A percentile compares a stretch with the other conserved stretches of the same genome.
These are phyloP conservation scores for Salvelinus alpinus DNA, from an alignment of 2,113 vertebrate genomes.

Conservation along the genomic window DNA sequence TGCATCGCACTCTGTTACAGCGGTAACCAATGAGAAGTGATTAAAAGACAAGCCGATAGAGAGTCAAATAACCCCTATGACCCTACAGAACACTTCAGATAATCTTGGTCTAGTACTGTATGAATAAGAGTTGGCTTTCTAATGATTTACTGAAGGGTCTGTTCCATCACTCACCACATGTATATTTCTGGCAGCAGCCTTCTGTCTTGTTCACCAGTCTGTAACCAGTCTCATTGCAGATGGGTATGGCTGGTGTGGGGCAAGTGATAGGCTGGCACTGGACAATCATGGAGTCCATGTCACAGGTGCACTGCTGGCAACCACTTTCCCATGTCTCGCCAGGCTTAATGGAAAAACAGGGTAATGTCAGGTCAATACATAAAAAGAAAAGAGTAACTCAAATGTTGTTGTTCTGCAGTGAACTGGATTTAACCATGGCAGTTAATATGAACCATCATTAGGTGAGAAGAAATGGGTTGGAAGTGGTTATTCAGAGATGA, in stretches of 20 bases:
- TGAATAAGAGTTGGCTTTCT: neutral
- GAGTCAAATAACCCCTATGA: too few relatives aligned
- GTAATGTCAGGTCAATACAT: neutral
- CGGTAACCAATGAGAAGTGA: neutral
- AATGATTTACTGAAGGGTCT: neutral
- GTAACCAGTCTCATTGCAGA: conserved; percentile 73
- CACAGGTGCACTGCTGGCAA: conserved; percentile 81
- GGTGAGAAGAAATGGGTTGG: too few relatives aligned
- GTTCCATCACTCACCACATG: conserved; percentile 81
- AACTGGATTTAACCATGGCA: too few relatives aligned
- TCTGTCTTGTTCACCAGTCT: conserved; percentile 41
- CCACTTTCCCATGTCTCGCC: conserved; percentile 79
- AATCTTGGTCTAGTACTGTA: neutral
- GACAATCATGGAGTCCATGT: conserved; percentile 59
- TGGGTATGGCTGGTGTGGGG: accelerated
- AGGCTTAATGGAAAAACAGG: conserved; percentile 64
- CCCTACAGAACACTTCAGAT: neutral
- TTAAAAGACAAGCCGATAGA: neutral
- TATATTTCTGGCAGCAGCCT: conserved; percentile 74
- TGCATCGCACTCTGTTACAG: conserved; percentile 72
- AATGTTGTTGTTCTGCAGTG: too few relatives aligned
- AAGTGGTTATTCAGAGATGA: too few relatives aligned
- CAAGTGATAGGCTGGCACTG: conserved; percentile 72
- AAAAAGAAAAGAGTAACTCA: too few relatives aligned
- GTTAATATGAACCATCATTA: too few relatives aligned